Conservation (phyloP, 2,888 invertebrate genomes). For the Drosophila leonis region DNA sequence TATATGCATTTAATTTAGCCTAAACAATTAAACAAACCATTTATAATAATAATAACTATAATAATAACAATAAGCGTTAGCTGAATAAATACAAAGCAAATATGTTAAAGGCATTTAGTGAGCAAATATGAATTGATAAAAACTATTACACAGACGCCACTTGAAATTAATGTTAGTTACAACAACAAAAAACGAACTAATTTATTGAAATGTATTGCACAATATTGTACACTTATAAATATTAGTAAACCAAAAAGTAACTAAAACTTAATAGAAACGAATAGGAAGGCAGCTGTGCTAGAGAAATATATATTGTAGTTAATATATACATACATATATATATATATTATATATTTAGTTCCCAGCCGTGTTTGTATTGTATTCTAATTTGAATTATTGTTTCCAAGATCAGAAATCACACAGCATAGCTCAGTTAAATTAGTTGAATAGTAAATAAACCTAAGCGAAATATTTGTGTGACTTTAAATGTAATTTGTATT, state of each 20-base stretch:
- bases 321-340: constrained; percentile 11
- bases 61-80: constrained; percentile 36
- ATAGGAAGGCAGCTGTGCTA: constrained; percentile 45
- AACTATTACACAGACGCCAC: constrained; percentile 43
- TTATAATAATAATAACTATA: constrained; percentile 22
- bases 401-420: constrained; percentile 12
- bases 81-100: constrained; percentile 45
- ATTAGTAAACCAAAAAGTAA: constrained; percentile 63
- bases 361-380: constrained; percentile 24
- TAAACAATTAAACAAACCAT: constrained; percentile 53
- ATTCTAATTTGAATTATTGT: constrained; percentile 4
- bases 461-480: constrained; percentile 41
- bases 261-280: constrained; percentile 57
- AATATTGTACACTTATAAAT: constrained; percentile 78
- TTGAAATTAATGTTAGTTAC: constrained; percentile 65
- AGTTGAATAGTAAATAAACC: constrained; percentile 34
- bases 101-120: constrained; percentile 66
- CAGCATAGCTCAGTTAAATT: constrained; percentile 47
- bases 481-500: constrained; percentile 75
- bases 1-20: constrained; percentile 78
- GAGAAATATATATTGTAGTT: constrained; percentile 29
- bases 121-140: constrained; percentile 75
- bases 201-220: constrained; percentile 82
- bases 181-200: constrained; percentile 64
- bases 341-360: constrained; percentile 37